These are phyloP conservation scores for Eupithecia pulchellata DNA, from an alignment of 2,888 invertebrate species.

Conservation along the genomic window DNA sequence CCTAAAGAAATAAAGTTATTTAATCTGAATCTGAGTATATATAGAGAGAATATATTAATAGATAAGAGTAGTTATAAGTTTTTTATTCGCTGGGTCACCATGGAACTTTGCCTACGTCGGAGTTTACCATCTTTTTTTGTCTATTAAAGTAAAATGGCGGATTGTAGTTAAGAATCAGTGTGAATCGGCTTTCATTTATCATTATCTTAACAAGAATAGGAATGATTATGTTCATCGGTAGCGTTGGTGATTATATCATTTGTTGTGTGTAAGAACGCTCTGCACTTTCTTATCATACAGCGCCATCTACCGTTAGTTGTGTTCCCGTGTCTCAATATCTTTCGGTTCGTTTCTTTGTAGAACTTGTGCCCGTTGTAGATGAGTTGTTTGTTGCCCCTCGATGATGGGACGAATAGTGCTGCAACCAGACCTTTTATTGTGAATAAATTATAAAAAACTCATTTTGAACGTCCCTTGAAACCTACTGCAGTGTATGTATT, in stretches of 20 bases:
- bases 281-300: conserved; percentile 44
- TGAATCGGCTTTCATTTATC: background rate
- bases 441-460: too few relatives aligned
- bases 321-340: conserved; percentile 29
- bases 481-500: background rate
- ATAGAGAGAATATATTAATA: too few relatives aligned
- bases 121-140: background rate
- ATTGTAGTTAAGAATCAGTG: background rate
- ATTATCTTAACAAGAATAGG: background rate
- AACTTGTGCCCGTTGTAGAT: conserved; percentile 52
- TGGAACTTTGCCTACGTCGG: background rate
- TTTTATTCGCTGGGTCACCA: background rate
- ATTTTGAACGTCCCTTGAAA: background rate
- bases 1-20: too few relatives aligned
- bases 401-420: background rate
- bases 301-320: conserved; percentile 40
- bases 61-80: background rate
- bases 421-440: background rate
- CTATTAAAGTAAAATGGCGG: background rate
- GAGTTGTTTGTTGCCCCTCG: conserved; percentile 50
- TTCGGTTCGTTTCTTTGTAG: conserved; percentile 50
- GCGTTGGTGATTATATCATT: conserved; percentile 36
- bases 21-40: too few relatives aligned
- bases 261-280: conserved; percentile 39
- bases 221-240: conserved; percentile 21